phyloP scores from a whole-genome alignment of 2,113 vertebrate species.

The Hiodon tergisus region DNA sequence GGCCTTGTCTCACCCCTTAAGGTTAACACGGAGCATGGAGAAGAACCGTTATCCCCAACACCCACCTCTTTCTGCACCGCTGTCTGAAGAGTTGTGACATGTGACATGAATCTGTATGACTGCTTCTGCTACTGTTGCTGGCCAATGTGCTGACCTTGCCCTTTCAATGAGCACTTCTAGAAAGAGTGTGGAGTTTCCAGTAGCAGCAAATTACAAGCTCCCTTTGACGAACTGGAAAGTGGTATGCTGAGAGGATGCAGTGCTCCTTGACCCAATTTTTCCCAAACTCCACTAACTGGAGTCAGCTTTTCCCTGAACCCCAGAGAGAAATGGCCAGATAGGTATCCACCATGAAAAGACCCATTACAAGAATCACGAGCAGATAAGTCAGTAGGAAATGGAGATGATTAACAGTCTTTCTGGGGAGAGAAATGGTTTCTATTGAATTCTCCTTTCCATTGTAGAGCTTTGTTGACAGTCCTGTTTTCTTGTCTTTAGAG shows the following conservation, averaged over 20 bases:
- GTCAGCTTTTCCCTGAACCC: conserved; percentile 1
- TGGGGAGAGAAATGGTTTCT: conserved; percentile 11
- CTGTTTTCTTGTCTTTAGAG: conserved; percentile 54
- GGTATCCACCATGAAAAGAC: background rate
- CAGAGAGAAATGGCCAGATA: conserved; percentile 13
- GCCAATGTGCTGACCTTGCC: too few species aligned
- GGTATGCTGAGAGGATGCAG: background rate
- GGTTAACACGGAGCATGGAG: background rate
- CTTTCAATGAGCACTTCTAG: too few species aligned
- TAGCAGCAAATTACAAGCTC: background rate
- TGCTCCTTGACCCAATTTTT: background rate
- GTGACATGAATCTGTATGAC: background rate
- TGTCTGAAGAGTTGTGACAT: background rate
- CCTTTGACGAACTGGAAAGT: background rate
- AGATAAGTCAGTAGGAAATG: conserved; percentile 19
- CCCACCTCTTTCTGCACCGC: background rate
- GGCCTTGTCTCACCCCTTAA: background rate
- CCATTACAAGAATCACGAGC: conserved; percentile 4
- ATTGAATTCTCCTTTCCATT: conserved; percentile 15
- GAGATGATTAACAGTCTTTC: conserved; percentile 22
- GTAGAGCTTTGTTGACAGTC: conserved; percentile 45
- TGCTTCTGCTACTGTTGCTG: too few species aligned
- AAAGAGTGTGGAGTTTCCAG: background rate
- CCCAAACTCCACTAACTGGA: background rate
- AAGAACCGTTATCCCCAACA: background rate